Conservation (phyloP, 2,797 vertebrate genomes). For the Hapalemur alaotrensis region DNA sequence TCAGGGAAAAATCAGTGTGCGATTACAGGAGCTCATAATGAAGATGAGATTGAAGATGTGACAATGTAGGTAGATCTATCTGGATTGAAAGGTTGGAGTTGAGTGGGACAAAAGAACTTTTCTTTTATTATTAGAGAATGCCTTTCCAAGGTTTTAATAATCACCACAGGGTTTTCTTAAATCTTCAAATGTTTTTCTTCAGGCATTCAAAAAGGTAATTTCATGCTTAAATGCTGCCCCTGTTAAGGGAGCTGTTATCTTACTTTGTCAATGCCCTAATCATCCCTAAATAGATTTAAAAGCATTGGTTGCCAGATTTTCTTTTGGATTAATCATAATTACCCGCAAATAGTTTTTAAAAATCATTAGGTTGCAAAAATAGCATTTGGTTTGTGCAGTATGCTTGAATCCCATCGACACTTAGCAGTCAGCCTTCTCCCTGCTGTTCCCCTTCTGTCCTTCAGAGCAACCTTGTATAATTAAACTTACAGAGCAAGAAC, state of each 20-base stretch:
- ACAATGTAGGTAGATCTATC: neutral
- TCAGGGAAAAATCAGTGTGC: neutral
- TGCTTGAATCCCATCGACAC: constrained; percentile 26
- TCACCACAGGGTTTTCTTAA: constrained; percentile 30
- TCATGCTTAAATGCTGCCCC: constrained; percentile 57
- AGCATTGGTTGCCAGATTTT: constrained; percentile 56
- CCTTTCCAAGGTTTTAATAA: constrained; percentile 50
- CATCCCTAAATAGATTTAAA: constrained; percentile 72
- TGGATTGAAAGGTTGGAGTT: neutral
- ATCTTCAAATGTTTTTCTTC: constrained; percentile 62
- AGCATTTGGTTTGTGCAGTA: constrained; percentile 41
- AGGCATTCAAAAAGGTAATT: constrained; percentile 60
- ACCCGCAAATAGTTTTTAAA: constrained; percentile 53
- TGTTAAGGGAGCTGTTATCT: constrained; percentile 70
- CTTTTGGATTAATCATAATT: constrained; percentile 70
- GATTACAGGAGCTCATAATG: neutral
- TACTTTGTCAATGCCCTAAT: constrained; percentile 68
- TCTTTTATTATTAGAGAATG: neutral
- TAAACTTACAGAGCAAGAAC: neutral
- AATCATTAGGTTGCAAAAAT: constrained; percentile 61
- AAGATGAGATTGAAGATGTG: neutral
- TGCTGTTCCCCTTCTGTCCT: neutral
- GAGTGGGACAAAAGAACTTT: neutral
- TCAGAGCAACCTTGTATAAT: constrained; percentile 3
- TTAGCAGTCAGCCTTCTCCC: neutral